Evolutionary conservation across 2,888 invertebrate species (phyloP).

Genomic region (Pheosia tremula): DNA sequence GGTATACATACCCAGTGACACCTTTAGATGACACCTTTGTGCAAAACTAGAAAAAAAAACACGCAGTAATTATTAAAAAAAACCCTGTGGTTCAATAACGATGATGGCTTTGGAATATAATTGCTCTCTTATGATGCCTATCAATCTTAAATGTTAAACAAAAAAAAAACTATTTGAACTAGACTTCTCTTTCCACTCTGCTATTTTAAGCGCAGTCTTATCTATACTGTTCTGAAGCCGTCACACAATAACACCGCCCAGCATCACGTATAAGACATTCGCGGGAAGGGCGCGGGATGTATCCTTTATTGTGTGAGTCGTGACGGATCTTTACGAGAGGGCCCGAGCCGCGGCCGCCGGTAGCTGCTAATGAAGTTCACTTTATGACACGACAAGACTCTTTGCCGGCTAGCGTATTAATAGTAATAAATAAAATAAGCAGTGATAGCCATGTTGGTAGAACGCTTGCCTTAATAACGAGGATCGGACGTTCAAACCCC

Average conservation of each 20-base stretch:
- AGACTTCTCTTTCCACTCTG: background rate
- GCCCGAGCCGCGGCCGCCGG: slow-evolving; percentile 45
- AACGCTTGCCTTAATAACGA: too few relatives aligned
- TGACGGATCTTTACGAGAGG: slow-evolving; percentile 72
- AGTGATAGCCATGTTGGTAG: too few relatives aligned
- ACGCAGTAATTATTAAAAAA: too few relatives aligned
- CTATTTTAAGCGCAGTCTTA: background rate
- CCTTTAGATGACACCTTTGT: too few relatives aligned
- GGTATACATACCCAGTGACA: too few relatives aligned
- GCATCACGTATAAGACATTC: slow-evolving; percentile 72
- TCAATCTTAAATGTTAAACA: too few relatives aligned
- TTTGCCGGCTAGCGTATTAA: background rate
- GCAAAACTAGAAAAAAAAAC: too few relatives aligned
- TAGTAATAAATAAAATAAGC: too few relatives aligned
- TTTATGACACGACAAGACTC: slow-evolving; percentile 34
- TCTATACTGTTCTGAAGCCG: slow-evolving; percentile 28
- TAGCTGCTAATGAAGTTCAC: slow-evolving; percentile 34
- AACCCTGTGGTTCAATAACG: too few relatives aligned
- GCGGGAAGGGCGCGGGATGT: slow-evolving; percentile 55
- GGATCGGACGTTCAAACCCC: too few relatives aligned
- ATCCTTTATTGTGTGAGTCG: slow-evolving; percentile 66
- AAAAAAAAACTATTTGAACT: background rate
- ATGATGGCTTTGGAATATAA: too few relatives aligned
- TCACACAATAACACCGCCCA: slow-evolving; percentile 46
- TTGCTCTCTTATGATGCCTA: too few relatives aligned